Evolutionary conservation across 2,113 vertebrate genomes (phyloP).

Genomic region (Urocitellus parryii): DNA sequence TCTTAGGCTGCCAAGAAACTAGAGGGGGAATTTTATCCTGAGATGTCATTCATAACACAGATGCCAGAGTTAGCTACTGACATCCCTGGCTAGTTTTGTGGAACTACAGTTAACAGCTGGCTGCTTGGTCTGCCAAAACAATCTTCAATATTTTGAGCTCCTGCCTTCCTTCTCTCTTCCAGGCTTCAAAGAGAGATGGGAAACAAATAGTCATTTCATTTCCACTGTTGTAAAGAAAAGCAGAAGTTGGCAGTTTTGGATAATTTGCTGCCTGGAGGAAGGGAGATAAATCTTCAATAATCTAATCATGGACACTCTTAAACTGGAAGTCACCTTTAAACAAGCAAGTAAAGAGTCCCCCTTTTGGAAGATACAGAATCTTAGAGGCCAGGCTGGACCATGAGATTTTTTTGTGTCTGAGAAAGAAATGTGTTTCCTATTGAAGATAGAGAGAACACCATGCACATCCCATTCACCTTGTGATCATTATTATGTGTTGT

Average conservation of each 20-base stretch:
- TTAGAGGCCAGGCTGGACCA: background rate
- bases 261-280: background rate
- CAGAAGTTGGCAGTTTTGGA: background rate
- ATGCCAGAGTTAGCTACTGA: slow-evolving; percentile 39
- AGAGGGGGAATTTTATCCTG: slow-evolving; percentile 29
- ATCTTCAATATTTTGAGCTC: slow-evolving; percentile 61
- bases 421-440: background rate
- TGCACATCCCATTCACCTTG: background rate
- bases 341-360: background rate
- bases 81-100: slow-evolving; percentile 40
- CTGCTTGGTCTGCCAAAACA: slow-evolving; percentile 65
- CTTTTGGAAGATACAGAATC: background rate
- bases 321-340: background rate
- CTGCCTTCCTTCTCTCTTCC: slow-evolving; percentile 27
- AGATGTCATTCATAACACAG: slow-evolving; percentile 45
- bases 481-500: background rate
- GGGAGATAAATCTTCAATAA: background rate
- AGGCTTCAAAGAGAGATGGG: background rate
- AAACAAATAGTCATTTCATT: slow-evolving; percentile 54
- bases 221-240: background rate
- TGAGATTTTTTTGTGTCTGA: background rate
- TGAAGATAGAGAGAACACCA: background rate
- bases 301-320: background rate
- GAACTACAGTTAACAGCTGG: slow-evolving; percentile 65
- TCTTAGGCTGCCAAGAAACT: slow-evolving; percentile 61